phyloP scores from a whole-genome alignment of 2,888 invertebrate species.

The Cheiracanthium punctorium region DNA sequence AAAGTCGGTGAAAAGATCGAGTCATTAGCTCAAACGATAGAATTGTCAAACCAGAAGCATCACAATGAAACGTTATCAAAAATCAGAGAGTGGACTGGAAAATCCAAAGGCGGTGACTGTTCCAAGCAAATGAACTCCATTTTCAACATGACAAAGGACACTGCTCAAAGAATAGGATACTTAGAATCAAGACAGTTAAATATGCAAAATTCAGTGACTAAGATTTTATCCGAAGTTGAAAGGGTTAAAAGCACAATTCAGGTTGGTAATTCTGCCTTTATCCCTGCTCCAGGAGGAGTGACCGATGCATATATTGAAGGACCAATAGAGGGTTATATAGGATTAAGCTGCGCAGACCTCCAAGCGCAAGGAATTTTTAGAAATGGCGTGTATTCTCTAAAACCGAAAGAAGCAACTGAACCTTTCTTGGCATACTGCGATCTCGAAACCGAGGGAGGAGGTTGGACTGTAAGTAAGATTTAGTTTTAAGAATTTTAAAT shows the following conservation, averaged over 20 bases:
- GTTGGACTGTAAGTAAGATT: slow-evolving; percentile 88
- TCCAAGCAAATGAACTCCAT: slow-evolving; percentile 39
- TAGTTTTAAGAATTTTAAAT: too few species aligned
- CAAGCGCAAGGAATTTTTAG: slow-evolving; percentile 89
- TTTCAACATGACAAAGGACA: slow-evolving; percentile 50
- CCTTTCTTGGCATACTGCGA: slow-evolving; percentile 95
- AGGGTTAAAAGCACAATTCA: slow-evolving; percentile 32
- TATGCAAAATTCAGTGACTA: slow-evolving; percentile 41
- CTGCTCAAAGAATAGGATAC: slow-evolving; percentile 32
- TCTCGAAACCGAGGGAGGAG: slow-evolving; percentile 90
- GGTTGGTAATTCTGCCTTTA: slow-evolving; percentile 27
- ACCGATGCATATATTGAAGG: slow-evolving; percentile 29
- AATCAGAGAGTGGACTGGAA: slow-evolving; percentile 31
- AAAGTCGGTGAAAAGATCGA: slow-evolving; percentile 65
- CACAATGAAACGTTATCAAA: slow-evolving; percentile 51
- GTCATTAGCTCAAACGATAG: slow-evolving; percentile 36
- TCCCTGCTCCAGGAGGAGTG: slow-evolving; percentile 31
- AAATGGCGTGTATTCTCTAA: slow-evolving; percentile 91
- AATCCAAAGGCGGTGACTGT: slow-evolving; percentile 48
- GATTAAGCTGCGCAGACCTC: slow-evolving; percentile 90
- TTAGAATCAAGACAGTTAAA: slow-evolving; percentile 50
- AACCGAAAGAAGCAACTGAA: slow-evolving; percentile 92
- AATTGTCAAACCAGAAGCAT: slow-evolving; percentile 21
- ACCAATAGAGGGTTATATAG: slow-evolving; percentile 75
- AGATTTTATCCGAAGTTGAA: slow-evolving; percentile 58